Evolutionary conservation across 2,113 vertebrate species (phyloP).

Genomic region (Columba livia): DNA sequence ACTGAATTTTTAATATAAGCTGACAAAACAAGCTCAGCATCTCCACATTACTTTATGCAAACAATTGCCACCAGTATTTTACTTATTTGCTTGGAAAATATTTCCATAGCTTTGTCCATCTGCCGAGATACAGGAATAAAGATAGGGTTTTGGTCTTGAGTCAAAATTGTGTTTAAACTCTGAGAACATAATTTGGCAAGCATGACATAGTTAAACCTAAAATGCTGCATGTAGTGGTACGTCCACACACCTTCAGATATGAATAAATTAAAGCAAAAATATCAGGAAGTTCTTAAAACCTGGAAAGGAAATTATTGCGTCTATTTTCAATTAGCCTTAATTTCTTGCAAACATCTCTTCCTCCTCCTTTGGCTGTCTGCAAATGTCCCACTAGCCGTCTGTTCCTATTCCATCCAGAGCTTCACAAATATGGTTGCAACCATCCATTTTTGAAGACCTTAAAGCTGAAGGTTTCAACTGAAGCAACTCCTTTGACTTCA

Average conservation of each 20-base stretch:
- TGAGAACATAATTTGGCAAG: neutral
- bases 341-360: neutral
- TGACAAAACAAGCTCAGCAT: neutral
- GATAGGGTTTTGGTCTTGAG: neutral
- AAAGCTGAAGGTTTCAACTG: neutral
- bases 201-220: neutral
- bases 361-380: neutral
- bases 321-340: neutral
- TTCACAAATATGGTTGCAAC: neutral
- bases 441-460: neutral
- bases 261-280: neutral
- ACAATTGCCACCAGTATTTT: neutral
- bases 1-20: slow-evolving; percentile 39
- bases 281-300: neutral
- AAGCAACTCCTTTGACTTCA: neutral
- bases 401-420: neutral
- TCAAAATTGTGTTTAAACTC: neutral
- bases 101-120: neutral
- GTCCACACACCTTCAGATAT: neutral
- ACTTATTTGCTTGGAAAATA: neutral
- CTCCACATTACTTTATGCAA: neutral
- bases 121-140: neutral
- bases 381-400: neutral
- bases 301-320: neutral
- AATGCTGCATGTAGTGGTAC: neutral